Conservation (phyloP, 2,797 vertebrate genomes). For the Tragopan temminckii region DNA sequence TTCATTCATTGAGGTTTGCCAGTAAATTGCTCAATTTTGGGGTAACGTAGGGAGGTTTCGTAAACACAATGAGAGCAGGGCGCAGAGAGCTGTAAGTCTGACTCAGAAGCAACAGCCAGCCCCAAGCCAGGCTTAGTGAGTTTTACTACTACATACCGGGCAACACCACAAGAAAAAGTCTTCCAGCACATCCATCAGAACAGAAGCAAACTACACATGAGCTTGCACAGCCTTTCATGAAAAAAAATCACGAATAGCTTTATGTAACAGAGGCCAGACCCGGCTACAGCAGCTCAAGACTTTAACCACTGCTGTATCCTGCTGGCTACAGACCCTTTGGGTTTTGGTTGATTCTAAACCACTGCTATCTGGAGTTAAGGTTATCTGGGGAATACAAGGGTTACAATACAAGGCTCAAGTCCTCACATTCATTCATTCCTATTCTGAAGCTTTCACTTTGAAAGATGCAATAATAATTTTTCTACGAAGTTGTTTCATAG, state of each 20-base stretch:
- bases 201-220: background rate
- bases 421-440: background rate
- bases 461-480: background rate
- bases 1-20: background rate
- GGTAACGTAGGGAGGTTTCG: rapidly evolving
- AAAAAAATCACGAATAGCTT: background rate
- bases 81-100: background rate
- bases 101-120: background rate
- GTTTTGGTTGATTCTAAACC: rapidly evolving
- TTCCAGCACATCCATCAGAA: background rate
- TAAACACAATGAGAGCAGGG: rapidly evolving
- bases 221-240: background rate
- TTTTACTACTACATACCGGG: rapidly evolving
- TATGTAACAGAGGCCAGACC: background rate
- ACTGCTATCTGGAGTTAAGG: rapidly evolving
- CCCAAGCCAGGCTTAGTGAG: background rate
- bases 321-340: background rate
- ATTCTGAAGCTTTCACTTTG: background rate
- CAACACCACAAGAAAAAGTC: background rate
- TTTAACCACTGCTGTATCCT: background rate
- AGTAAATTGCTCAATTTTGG: background rate
- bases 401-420: background rate
- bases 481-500: background rate
- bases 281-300: background rate
- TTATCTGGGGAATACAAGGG: background rate